Conservation (phyloP, 2,888 invertebrate species). For the Pelosia muscerda region DNA sequence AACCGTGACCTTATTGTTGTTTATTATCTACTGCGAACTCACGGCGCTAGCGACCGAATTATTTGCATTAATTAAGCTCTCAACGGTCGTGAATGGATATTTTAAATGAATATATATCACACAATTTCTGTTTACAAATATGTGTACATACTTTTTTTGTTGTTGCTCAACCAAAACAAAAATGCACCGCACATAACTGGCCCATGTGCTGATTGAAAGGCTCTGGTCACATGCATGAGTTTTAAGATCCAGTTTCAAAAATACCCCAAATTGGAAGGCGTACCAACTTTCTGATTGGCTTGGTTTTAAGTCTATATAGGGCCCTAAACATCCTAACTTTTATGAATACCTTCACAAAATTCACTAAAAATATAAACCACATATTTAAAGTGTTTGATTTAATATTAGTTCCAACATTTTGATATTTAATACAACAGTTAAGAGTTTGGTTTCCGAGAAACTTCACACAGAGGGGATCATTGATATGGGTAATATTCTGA, state of each 20-base stretch:
- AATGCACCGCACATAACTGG: too few species aligned
- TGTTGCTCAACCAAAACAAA: too few species aligned
- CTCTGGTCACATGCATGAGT: too few species aligned
- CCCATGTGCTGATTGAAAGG: too few species aligned
- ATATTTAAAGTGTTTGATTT: background rate
- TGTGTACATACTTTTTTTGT: background rate
- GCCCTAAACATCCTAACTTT: too few species aligned
- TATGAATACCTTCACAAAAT: too few species aligned
- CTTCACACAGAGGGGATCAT: constrained; percentile 5
- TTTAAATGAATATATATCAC: background rate
- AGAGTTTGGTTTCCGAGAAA: constrained; percentile 9
- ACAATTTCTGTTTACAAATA: background rate
- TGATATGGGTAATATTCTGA: constrained; percentile 10
- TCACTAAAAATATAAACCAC: too few species aligned
- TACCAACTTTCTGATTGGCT: too few species aligned
- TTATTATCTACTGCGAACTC: background rate
- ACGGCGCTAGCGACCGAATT: background rate
- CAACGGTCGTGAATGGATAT: background rate
- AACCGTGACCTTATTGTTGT: background rate
- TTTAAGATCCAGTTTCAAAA: too few species aligned
- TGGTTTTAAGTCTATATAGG: too few species aligned
- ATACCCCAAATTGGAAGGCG: too few species aligned
- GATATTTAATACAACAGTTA: constrained; percentile 14
- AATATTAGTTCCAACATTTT: background rate
- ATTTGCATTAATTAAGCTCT: background rate